Base-by-base conservation (phyloP, 2,113 vertebrate species). In the Anthoscopus minutus region DNA sequence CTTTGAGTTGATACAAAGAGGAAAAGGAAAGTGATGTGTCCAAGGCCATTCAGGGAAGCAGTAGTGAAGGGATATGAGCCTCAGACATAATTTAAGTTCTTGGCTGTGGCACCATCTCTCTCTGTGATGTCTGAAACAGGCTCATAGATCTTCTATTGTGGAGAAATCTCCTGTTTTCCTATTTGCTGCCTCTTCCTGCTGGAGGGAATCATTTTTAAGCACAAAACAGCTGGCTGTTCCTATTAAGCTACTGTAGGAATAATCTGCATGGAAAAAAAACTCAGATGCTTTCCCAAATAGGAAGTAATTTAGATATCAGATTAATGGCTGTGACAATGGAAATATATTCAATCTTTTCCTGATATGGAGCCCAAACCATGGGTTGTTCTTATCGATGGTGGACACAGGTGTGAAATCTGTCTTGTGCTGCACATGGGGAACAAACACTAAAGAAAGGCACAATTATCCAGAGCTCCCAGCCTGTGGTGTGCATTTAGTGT, bases 241-340 rank as follows among this genome's bases (percentile, higher is more conserved):
- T 62, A 66, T 45, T 69, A 54, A 94, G 74, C 74, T 93, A 89
- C 89, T 79, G 45, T 50, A 88, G 71, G 61, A 96, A 88, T 93
- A 86, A 92, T 73, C 64, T 54, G 30, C 62, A 11, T 58, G 93
- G 94, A 76, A 95, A 94, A 77, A 81, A 95, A 73, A 1, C 24
- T 67, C 38, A 31, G 79, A 86, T 86, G 67, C 76, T 93, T 95
- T 94, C 94, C 88, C 81, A 88, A 86, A 94, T 88, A 96, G 95
- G 94, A 96, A 96, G 93, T n/a, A 31, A 96, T 95, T 96, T 96
- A 97, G 96, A 96, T 97, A 89, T 92, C 79, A 96, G 93, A 96
- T 96, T 94, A 95, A 93, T 37, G 31, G 42, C 51, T 56, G 79
- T 86, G 88, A 96, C 95, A 93, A 95, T 96, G 72, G 94, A 88